These are phyloP conservation scores for Mus spicilegus DNA, from an alignment of 2,113 vertebrate species.

Conservation along the genomic window DNA sequence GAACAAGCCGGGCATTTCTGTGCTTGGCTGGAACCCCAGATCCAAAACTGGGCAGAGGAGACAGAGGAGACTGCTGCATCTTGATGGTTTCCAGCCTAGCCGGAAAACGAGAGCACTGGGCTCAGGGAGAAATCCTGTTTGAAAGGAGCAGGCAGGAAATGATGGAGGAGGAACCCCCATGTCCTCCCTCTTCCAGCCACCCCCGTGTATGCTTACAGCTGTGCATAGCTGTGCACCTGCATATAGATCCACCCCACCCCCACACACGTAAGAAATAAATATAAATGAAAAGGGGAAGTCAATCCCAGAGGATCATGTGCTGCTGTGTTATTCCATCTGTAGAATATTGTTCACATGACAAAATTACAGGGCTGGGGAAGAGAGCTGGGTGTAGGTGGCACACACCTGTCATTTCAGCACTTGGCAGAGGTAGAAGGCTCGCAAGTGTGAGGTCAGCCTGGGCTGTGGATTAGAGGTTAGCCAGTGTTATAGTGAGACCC, in stretches of 20 bases:
- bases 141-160: background rate
- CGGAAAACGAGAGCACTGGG: background rate
- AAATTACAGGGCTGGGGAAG: conserved; percentile 6
- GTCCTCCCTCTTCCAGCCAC: background rate
- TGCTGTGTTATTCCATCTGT: background rate
- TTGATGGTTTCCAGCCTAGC: background rate
- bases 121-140: background rate
- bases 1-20: background rate
- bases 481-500: background rate
- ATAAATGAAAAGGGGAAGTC: background rate
- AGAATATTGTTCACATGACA: conserved; percentile 9
- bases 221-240: background rate
- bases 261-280: background rate
- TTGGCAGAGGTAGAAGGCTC: background rate
- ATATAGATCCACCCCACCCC: background rate
- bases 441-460: background rate
- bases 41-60: background rate
- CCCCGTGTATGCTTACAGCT: background rate
- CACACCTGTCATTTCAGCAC: background rate
- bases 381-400: background rate
- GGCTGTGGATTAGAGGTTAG: background rate
- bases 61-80: background rate
- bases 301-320: background rate
- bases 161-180: background rate
- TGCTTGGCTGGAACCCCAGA: background rate